These are phyloP conservation scores for Stylophora pistillata DNA, from an alignment of 64 coral and sea anemone species.

Conservation along the genomic window DNA sequence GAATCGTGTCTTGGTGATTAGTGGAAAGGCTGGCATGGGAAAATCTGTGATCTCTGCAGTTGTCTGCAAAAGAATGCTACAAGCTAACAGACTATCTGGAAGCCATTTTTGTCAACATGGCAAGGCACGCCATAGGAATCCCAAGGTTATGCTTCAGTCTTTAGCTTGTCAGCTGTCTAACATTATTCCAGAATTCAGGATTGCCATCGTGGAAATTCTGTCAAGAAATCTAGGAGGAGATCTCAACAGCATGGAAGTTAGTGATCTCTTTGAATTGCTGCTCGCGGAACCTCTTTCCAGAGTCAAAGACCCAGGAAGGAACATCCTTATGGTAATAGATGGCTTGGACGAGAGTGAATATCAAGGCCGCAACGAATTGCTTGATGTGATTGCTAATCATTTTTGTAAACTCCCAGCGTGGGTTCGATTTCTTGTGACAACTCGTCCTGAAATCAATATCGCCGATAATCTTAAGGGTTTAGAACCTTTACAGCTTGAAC, in stretches of 20 bases:
- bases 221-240: conserved; percentile 34
- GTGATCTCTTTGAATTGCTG: conserved; percentile 51
- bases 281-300: conserved; percentile 31
- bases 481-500: background rate
- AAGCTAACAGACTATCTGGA: conserved; percentile 21
- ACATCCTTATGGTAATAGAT: conserved; percentile 43
- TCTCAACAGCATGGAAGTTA: conserved; percentile 15
- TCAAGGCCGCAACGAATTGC: conserved; percentile 17
- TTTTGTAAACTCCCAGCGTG: conserved; percentile 32
- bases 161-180: conserved; percentile 33
- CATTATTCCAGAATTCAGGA: conserved; percentile 32
- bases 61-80: conserved; percentile 33
- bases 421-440: conserved; percentile 46
- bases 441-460: conserved; percentile 30
- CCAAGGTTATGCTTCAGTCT: conserved; percentile 51
- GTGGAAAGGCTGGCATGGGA: conserved; percentile 47
- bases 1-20: conserved; percentile 29
- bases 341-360: conserved; percentile 52
- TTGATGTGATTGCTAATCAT: background rate
- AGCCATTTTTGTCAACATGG: conserved; percentile 50
- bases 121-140: conserved; percentile 33
- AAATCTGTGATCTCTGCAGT: conserved; percentile 36
- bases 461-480: background rate
- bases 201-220: conserved; percentile 24
- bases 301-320: background rate